Percentiles rank a stretch among this genome's conserved stretches.
These are phyloP conservation scores for Drosophila repletoides DNA, from an alignment of 1,140 invertebrate species.

Conservation along the genomic window DNA sequence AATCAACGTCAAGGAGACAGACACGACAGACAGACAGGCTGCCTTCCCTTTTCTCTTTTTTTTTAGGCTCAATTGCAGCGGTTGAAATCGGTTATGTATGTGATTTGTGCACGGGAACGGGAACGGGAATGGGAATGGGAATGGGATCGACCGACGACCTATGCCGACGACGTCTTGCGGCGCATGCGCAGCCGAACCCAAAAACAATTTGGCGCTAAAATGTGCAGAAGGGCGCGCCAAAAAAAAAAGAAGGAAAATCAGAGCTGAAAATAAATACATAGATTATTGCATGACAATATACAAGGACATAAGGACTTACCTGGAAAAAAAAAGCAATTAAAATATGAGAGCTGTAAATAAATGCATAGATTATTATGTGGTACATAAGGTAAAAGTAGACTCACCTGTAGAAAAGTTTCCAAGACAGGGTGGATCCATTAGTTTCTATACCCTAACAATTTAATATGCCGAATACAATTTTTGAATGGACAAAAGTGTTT, in stretches of 20 bases:
- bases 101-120: conserved; percentile 42
- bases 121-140: conserved; percentile 1
- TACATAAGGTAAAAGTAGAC: too few relatives aligned
- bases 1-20: conserved; percentile 51
- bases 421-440: too few relatives aligned
- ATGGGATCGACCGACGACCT: conserved; percentile 24
- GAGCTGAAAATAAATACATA: conserved; percentile 17
- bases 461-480: conserved; percentile 4
- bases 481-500: conserved; percentile 57
- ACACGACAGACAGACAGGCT: conserved; percentile 14
- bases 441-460: too few relatives aligned
- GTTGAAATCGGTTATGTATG: conserved; percentile 58
- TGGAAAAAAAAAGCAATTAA: neutral
- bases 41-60: conserved; percentile 16
- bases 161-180: conserved; percentile 66
- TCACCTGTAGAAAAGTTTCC: too few relatives aligned
- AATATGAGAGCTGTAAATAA: neutral
- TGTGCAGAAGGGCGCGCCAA: conserved; percentile 55
- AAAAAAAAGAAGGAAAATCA: conserved; percentile 31
- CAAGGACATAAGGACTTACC: conserved; percentile 14
- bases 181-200: conserved; percentile 68
- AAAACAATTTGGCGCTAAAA: conserved; percentile 72
- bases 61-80: conserved; percentile 57
- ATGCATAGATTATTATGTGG: too few relatives aligned
- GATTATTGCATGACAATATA: neutral